Evolutionary conservation across 92 coral and sea anemone genomes (phyloP).

Genomic region (Pocillopora grandis): DNA sequence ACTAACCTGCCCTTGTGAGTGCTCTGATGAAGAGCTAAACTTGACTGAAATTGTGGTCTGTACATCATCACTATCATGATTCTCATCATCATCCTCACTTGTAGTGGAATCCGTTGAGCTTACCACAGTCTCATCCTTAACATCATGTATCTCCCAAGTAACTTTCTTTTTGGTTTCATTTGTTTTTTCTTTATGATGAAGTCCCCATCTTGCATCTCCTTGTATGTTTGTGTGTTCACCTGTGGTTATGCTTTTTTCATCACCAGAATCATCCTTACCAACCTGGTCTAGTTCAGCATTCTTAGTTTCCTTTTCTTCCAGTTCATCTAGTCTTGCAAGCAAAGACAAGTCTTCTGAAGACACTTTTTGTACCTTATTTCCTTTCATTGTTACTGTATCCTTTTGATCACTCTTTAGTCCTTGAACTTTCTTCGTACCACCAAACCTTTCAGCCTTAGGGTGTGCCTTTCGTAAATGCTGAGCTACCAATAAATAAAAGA

Average conservation of each 20-base stretch:
- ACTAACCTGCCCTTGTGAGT: constrained; percentile 7
- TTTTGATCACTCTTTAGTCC: constrained; percentile 22
- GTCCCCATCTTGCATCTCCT: constrained; percentile 13
- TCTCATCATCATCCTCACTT: constrained; percentile 7
- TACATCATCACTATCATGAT: not conserved
- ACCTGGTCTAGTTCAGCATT: constrained; percentile 66
- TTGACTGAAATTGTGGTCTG: constrained; percentile 34
- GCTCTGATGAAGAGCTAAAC: constrained; percentile 15
- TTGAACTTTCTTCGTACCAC: constrained; percentile 68
- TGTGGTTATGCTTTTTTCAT: not conserved
- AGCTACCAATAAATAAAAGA: constrained; percentile 10
- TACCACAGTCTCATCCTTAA: not conserved
- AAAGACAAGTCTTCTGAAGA: constrained; percentile 65
- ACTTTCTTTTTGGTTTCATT: constrained; percentile 6
- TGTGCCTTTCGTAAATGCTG: constrained; percentile 68
- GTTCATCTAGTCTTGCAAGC: constrained; percentile 89
- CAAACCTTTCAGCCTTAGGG: constrained; percentile 55
- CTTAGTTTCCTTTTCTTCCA: constrained; percentile 64
- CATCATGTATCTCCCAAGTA: constrained; percentile 8
- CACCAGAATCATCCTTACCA: constrained; percentile 36
- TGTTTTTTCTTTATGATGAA: not conserved
- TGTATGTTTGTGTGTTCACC: not conserved
- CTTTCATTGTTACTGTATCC: not conserved
- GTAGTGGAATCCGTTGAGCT: constrained; percentile 3
- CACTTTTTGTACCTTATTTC: not conserved